Conservation (phyloP, 2,888 invertebrate genomes). For the Physocephala rufipes region DNA sequence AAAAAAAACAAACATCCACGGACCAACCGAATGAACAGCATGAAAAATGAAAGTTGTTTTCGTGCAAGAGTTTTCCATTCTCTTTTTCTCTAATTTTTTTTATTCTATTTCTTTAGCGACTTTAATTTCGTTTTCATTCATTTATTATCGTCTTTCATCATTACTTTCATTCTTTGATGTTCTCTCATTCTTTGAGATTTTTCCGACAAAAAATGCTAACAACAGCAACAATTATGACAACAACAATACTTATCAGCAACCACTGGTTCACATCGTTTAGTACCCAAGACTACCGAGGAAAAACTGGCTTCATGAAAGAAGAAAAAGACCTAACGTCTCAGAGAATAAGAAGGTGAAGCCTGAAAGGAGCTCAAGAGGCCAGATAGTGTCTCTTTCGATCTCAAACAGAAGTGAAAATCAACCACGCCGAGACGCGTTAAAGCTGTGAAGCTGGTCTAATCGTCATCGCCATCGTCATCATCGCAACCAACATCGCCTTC, state of each 20-base stretch:
- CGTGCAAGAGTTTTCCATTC: constrained; percentile 44
- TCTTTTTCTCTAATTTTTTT: constrained; percentile 16
- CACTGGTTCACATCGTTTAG: background rate
- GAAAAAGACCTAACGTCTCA: background rate
- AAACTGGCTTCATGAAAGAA: background rate
- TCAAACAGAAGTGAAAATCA: constrained; percentile 22
- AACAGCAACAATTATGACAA: background rate
- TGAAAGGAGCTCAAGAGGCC: background rate
- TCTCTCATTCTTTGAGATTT: background rate
- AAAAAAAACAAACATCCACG: no score
- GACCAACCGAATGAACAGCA: constrained; percentile 16
- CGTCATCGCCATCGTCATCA: no score
- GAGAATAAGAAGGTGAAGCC: background rate
- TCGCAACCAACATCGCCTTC: no score
- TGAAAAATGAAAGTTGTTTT: constrained; percentile 56
- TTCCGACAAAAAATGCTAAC: background rate
- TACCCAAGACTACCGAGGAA: background rate
- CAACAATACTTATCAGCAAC: background rate
- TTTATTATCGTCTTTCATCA: background rate
- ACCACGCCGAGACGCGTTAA: constrained; percentile 12
- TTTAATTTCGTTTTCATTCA: background rate
- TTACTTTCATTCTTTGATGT: background rate
- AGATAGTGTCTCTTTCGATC: background rate
- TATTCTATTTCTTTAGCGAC: background rate
- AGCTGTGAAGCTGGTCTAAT: background rate